Percentiles rank a stretch among this genome's conserved stretches.
Conservation (phyloP, 2,797 vertebrate genomes). For the Sphenopsis melanotis region DNA sequence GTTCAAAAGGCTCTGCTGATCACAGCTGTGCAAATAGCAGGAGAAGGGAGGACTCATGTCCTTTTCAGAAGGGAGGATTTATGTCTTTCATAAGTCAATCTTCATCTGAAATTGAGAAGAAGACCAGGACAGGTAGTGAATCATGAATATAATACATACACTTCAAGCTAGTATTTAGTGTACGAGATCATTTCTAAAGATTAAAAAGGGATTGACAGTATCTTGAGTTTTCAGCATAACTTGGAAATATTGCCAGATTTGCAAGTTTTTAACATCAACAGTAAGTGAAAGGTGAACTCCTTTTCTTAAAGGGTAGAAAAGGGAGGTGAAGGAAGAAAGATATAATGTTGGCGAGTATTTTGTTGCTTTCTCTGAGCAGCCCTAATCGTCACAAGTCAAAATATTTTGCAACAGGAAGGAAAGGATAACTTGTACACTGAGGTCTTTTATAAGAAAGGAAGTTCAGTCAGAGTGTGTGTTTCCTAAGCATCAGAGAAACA, state of each 20-base stretch:
- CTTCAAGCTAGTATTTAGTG: not conserved
- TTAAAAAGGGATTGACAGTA: not conserved
- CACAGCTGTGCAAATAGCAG: not conserved
- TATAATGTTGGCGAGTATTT: not conserved
- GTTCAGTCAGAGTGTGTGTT: slow-evolving; percentile 41
- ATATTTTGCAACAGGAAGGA: slow-evolving; percentile 57
- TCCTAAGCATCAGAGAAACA: slow-evolving; percentile 36
- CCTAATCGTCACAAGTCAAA: slow-evolving; percentile 38
- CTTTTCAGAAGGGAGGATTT: not conserved
- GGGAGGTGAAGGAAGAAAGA: not conserved
- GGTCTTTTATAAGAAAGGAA: slow-evolving; percentile 42
- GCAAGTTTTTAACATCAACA: not conserved
- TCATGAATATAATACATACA: not conserved
- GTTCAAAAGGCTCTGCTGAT: not conserved
- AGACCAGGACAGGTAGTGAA: not conserved
- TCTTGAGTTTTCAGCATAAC: not conserved
- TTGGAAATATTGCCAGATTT: not conserved
- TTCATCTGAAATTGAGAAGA: not conserved
- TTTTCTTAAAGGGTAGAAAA: not conserved
- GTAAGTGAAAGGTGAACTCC: not conserved
- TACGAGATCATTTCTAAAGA: not conserved
- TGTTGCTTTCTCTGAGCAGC: not conserved
- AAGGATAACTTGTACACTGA: slow-evolving; percentile 45
- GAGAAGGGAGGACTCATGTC: not conserved
- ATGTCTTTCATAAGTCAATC: not conserved